A percentile compares a stretch with the other conserved stretches of the same genome.
Evolutionary conservation across 2,113 vertebrate species (phyloP).

Genomic region (Salvelinus sp.): DNA sequence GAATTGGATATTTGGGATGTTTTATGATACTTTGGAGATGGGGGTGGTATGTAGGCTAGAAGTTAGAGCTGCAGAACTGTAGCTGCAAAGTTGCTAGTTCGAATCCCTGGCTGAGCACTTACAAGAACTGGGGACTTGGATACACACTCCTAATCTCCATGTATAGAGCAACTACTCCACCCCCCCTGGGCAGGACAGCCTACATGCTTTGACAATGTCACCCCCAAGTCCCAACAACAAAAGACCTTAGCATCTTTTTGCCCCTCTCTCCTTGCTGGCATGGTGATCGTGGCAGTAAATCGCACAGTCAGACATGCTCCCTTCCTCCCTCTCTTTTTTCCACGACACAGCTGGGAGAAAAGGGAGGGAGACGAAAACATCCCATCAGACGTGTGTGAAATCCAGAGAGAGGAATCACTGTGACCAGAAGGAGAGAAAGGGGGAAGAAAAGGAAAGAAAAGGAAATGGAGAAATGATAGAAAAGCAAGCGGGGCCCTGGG

Average conservation of each 20-base stretch:
- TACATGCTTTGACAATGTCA: not conserved
- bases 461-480: not conserved
- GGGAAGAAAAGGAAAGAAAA: not conserved
- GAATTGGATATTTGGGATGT: too few relatives aligned
- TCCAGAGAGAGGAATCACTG: constrained; percentile 20
- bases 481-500: not conserved
- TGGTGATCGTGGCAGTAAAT: constrained; percentile 38
- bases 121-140: too few relatives aligned
- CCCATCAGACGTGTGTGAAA: constrained; percentile 35
- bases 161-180: not conserved
- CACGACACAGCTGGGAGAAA: constrained; percentile 48
- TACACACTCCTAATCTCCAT: too few relatives aligned
- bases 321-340: constrained; percentile 19
- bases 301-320: constrained; percentile 34
- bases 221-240: constrained; percentile 20
- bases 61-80: too few relatives aligned
- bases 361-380: not conserved
- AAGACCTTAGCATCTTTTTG: constrained; percentile 16
- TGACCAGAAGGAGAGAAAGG: not conserved
- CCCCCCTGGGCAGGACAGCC: not conserved
- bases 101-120: too few relatives aligned
- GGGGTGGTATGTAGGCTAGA: too few relatives aligned
- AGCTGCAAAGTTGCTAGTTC: too few relatives aligned
- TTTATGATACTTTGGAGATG: too few relatives aligned
- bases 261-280: constrained; percentile 33